Conservation (phyloP, 2,113 vertebrate genomes). For the Lagopus leucura region DNA sequence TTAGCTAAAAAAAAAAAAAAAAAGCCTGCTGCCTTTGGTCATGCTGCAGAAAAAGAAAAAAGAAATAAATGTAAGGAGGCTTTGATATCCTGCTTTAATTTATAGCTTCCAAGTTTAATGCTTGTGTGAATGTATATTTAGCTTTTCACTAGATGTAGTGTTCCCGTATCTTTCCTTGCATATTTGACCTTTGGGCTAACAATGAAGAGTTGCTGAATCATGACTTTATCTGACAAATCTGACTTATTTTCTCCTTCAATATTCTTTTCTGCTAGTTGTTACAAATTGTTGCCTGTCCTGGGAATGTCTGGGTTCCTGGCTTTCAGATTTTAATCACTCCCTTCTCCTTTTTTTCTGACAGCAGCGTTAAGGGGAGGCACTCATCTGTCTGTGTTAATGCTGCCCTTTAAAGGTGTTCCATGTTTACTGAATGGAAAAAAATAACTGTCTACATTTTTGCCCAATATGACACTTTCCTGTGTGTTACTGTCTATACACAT, state of each 20-base stretch:
- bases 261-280: neutral
- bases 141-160: neutral
- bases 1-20: neutral
- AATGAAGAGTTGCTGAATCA: neutral
- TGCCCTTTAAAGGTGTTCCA: conserved; percentile 5
- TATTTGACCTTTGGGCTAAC: conserved; percentile 47
- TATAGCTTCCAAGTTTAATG: neutral
- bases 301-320: neutral
- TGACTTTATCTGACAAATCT: conserved; percentile 9
- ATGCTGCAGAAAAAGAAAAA: neutral
- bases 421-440: neutral
- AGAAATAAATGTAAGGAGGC: neutral
- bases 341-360: conserved; percentile 14
- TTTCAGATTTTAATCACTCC: conserved; percentile 25
- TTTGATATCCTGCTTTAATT: neutral
- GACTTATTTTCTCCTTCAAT: conserved; percentile 28
- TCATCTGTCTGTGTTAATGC: neutral
- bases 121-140: neutral
- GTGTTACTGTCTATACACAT: neutral
- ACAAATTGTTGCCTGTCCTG: conserved; percentile 38
- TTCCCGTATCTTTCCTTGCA: neutral
- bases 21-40: neutral
- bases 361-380: neutral
- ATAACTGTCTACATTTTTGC: neutral
- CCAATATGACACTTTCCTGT: neutral